Evolutionary conservation across 2,888 invertebrate genomes (phyloP), one percentile per base, ranked within the genome.

Genomic region (Ceraclea dissimilis): DNA sequence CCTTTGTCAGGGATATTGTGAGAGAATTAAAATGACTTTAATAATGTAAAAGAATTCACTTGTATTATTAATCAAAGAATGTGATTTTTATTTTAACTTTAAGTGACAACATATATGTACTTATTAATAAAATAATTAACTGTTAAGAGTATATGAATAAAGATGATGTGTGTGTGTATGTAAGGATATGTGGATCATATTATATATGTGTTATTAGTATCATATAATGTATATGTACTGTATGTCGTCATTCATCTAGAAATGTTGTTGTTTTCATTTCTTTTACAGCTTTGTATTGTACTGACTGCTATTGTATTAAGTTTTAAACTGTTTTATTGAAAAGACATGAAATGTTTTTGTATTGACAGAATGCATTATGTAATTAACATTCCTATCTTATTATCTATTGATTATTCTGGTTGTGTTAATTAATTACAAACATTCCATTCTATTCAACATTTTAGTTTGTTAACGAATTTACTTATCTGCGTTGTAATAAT

Each of bases 131-230:
- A 52, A 51, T 39, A 43, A 43, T 17, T 49, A n/a, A 39, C 43
- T 49, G 33, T 20, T 49, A 26, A 47, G 33, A 44, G 26, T 54
- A 49, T 49, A 49, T 49, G 20, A 54, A n/a, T n/a, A n/a, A n/a
- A n/a, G n/a, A n/a, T n/a, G n/a, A n/a, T n/a, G n/a, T n/a, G 46
- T 49, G 44, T 54, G 54, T 54, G 49, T 49, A 48, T 54, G 48
- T 54, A 49, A 54, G 11, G 6, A 8, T 31, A 31, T 31, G n/a
- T n/a, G n/a, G n/a, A n/a, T n/a, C n/a, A n/a, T n/a, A n/a, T n/a
- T n/a, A n/a, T n/a, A n/a, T n/a, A n/a, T n/a, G n/a, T n/a, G n/a
- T n/a, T n/a, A n/a, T n/a, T n/a, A n/a, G n/a, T n/a, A n/a, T n/a
- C n/a, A n/a, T n/a, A n/a, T n/a, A n/a, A n/a, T n/a, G n/a, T n/a